phyloP scores from a whole-genome alignment of 2,888 invertebrate genomes.

The Nomada hirtipes region DNA sequence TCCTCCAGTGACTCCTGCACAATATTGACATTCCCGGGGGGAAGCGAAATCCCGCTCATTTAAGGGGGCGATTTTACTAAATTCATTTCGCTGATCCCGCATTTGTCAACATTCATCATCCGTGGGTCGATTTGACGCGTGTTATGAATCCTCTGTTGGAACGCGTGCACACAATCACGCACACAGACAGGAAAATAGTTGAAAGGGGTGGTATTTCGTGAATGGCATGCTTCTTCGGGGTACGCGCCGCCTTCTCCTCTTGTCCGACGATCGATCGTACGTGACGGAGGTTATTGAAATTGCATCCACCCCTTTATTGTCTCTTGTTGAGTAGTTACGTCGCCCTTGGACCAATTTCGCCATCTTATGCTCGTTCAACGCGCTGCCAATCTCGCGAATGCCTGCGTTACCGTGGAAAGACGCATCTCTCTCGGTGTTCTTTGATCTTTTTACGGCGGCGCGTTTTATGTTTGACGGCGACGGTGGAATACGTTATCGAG shows the following conservation, averaged over 20 bases:
- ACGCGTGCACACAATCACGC: not conserved
- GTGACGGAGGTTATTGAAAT: conserved; percentile 61
- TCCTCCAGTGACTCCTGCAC: not conserved
- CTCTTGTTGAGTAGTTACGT: conserved; percentile 33
- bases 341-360: conserved; percentile 55
- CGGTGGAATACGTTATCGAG: too few species aligned
- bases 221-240: conserved; percentile 26
- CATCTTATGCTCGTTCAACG: conserved; percentile 14
- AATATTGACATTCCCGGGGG: not conserved
- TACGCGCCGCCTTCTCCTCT: conserved; percentile 21
- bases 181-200: not conserved
- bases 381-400: not conserved
- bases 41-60: not conserved
- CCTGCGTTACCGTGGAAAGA: not conserved
- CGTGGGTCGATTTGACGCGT: conserved; percentile 10
- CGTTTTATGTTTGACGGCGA: too few species aligned
- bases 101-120: conserved; percentile 31
- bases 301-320: conserved; percentile 46
- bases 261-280: conserved; percentile 45
- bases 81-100: not conserved
- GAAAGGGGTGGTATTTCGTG: conserved; percentile 16
- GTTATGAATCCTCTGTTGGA: conserved; percentile 15
- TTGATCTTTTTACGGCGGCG: not conserved
- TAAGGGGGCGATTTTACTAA: not conserved
- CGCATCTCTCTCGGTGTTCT: not conserved